Evolutionary conservation across 1,140 invertebrate genomes (phyloP).

Genomic region (Trachelipus rathkii): DNA sequence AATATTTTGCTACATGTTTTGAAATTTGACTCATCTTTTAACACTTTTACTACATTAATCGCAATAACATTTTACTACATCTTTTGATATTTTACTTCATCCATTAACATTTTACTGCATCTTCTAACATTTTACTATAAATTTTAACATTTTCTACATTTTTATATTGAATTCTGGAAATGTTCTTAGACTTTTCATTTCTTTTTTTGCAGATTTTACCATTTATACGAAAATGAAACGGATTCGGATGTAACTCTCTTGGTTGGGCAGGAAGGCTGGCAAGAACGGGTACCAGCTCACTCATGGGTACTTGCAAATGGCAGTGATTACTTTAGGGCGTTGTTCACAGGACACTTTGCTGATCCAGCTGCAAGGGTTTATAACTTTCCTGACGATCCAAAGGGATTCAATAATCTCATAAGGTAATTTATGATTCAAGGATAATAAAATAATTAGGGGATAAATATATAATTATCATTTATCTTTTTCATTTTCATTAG

Average conservation of each 20-base stretch:
- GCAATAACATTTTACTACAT: no score
- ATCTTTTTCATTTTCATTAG: no score
- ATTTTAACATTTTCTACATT: no score
- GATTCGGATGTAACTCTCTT: conserved; percentile 64
- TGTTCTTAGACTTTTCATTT: no score
- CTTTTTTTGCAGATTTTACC: conserved; percentile 45
- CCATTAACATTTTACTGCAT: no score
- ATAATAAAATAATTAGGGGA: no score
- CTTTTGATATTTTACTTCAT: no score
- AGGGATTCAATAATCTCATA: conserved; percentile 37
- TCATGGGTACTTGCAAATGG: conserved; percentile 58
- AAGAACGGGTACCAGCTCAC: conserved; percentile 64
- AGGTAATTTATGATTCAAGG: conserved; percentile 7
- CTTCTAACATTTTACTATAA: no score
- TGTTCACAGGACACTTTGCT: conserved; percentile 53
- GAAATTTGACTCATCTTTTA: not conserved
- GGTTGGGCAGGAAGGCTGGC: conserved; percentile 59
- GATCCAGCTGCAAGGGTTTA: conserved; percentile 29
- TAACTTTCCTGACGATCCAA: conserved; percentile 37
- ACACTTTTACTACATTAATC: not conserved
- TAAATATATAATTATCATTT: no score
- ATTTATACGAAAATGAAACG: conserved; percentile 55
- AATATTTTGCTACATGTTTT: not conserved
- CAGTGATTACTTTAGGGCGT: conserved; percentile 61
- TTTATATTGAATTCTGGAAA: no score